Evolutionary conservation across 2,797 vertebrate genomes (phyloP).

Genomic region (Apogon talboti): DNA sequence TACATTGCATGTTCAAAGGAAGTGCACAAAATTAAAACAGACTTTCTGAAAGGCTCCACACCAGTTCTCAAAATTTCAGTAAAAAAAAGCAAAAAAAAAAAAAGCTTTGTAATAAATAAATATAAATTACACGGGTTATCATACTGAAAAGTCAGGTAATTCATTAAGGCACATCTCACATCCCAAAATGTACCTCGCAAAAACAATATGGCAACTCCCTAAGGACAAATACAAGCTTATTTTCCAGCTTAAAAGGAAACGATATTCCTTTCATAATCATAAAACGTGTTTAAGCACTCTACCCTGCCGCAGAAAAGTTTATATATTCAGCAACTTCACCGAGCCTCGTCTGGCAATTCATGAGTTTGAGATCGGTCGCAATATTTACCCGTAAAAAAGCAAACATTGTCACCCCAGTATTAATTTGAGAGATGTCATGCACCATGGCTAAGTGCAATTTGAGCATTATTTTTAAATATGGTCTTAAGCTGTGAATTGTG

Average conservation of each 20-base stretch:
- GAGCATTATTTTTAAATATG: conserved; percentile 51
- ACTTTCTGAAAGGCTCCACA: conserved; percentile 69
- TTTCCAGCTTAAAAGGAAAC: conserved; percentile 70
- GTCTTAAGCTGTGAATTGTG: conserved; percentile 42
- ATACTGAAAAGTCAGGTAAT: conserved; percentile 75
- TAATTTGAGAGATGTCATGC: conserved; percentile 53
- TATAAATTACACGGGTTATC: conserved; percentile 85
- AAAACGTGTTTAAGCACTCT: conserved; percentile 72
- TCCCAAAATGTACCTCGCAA: conserved; percentile 79
- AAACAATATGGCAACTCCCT: conserved; percentile 76
- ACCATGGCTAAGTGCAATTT: conserved; percentile 64
- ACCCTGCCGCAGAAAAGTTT: conserved; percentile 77
- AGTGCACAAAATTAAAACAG: conserved; percentile 82
- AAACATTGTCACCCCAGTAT: conserved; percentile 53
- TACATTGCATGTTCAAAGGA: conserved; percentile 81
- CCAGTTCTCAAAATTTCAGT: conserved; percentile 79
- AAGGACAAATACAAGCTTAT: conserved; percentile 77
- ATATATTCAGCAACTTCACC: conserved; percentile 69
- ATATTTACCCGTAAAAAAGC: conserved; percentile 1
- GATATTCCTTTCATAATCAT: conserved; percentile 71
- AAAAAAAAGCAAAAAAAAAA: conserved; percentile 55
- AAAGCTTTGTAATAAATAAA: conserved; percentile 85
- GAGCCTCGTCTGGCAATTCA: conserved; percentile 61
- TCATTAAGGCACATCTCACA: conserved; percentile 81
- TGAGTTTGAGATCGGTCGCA: conserved; percentile 51